Base-by-base conservation (phyloP, 2,888 invertebrate genomes). In the Pseudococcus viburni region DNA sequence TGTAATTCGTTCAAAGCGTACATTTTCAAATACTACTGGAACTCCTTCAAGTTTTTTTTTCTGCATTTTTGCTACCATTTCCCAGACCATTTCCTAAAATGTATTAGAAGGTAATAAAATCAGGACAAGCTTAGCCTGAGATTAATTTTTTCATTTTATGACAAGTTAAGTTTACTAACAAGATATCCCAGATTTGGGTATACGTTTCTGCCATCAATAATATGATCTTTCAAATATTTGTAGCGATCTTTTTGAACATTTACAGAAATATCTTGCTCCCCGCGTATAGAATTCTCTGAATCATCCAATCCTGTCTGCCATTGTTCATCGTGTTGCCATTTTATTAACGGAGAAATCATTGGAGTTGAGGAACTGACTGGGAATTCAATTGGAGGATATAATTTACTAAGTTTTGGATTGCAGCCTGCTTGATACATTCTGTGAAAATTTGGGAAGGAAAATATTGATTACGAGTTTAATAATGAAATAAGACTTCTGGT, bases 301-400 rank as follows among this genome's bases (percentile, higher is more conserved):
- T 46, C 11, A 22, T 22, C 22, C 22, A 22, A 1, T 1, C 64
- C 19, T 9, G 22, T 64, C 6, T 9, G 92, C 94, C 94, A 94
- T 68, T 91, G 91, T 86, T 92, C 92, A 11, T 91, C 90, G 91
- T 94, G 94, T 90, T 94, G 94, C 94, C 94, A 94, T 85, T 91
- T 91, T 89, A 94, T 91, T 80, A 93, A 91, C 4, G 93, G 92
- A 33, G 93, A 91, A 46, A 94, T 91, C 92, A 93, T 93, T 17
- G 93, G 93, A 17, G 94, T 94, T 85, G 93, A 93, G 84, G 92
- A 91, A 12, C 93, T 92, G 3, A 94, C 94, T 6, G 94, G 94
- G 89, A 92, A 93, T 80, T 91, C 90, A 0, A 92, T 91, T 46
- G 91, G 90, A 3, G 93, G 92, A 90, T 93, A 93, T 33, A 94